Conservation (phyloP, 2,888 invertebrate species). For the Clanis bilineata region DNA sequence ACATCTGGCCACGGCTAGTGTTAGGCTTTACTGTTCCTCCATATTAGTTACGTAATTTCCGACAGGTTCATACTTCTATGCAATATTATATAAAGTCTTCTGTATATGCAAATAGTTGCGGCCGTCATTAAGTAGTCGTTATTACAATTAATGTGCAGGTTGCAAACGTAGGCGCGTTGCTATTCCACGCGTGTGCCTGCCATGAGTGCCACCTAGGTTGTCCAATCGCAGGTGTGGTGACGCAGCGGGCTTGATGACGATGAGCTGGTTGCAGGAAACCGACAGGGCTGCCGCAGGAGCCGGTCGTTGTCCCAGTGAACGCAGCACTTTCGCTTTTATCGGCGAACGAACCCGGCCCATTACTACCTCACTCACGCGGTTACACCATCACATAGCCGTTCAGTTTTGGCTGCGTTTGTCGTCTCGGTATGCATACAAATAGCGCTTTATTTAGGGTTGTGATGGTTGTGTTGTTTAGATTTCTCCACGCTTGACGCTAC, state of each 20-base stretch:
- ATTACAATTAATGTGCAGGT: constrained; percentile 15
- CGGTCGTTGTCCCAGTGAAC: constrained; percentile 81
- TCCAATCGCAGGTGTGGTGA: constrained; percentile 31
- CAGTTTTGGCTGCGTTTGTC: constrained; percentile 70
- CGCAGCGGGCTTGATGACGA: constrained; percentile 48
- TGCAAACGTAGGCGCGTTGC: not conserved
- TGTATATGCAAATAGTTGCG: not conserved
- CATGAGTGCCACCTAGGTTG: constrained; percentile 26
- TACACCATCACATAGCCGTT: constrained; percentile 67
- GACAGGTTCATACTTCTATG: not conserved
- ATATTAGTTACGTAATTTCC: not conserved
- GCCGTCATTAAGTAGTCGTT: not conserved
- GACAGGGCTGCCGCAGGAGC: constrained; percentile 63
- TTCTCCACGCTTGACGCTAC: constrained; percentile 62
- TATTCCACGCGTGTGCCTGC: constrained; percentile 19
- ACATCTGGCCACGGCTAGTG: no score
- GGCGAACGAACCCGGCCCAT: constrained; percentile 80
- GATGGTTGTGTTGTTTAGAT: constrained; percentile 68
- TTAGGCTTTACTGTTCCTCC: no score
- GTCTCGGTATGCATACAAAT: constrained; percentile 72
- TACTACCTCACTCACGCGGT: constrained; percentile 74
- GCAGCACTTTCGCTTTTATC: constrained; percentile 79
- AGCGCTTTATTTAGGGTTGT: constrained; percentile 59
- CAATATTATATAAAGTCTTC: not conserved
- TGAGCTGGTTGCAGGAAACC: constrained; percentile 60